Evolutionary conservation across 2,888 invertebrate genomes (phyloP).

Genomic region (Ischnura elegans): DNA sequence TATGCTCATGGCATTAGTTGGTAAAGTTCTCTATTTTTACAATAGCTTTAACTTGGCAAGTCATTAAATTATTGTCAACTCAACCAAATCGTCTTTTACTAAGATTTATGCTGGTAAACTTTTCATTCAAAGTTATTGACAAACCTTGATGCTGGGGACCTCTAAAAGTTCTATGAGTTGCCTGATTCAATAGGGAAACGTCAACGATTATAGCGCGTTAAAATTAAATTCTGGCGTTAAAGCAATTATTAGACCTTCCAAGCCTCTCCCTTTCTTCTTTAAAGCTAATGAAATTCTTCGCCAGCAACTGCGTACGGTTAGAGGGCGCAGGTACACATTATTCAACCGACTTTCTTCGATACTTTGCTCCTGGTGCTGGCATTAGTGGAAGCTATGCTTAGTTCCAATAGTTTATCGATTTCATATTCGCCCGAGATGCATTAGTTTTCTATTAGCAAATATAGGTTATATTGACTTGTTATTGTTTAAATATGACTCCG

Average conservation of each 20-base stretch:
- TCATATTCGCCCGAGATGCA: too few relatives aligned
- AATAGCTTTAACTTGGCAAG: too few relatives aligned
- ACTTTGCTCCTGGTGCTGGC: not conserved
- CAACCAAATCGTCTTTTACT: too few relatives aligned
- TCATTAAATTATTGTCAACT: too few relatives aligned
- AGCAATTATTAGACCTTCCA: not conserved
- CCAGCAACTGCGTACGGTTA: not conserved
- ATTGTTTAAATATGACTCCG: too few relatives aligned
- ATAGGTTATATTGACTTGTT: too few relatives aligned
- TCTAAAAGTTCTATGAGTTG: not conserved
- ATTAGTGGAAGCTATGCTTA: not conserved
- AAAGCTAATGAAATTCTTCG: not conserved
- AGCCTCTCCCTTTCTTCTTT: not conserved
- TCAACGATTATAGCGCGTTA: not conserved
- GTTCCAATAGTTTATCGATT: too few relatives aligned
- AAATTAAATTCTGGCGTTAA: conserved; percentile 4
- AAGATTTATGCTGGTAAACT: not conserved
- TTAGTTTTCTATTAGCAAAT: too few relatives aligned
- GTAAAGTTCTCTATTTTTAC: too few relatives aligned
- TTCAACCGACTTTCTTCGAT: not conserved
- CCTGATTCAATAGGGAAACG: not conserved
- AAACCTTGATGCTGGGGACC: not conserved
- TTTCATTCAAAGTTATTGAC: not conserved
- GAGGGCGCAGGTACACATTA: not conserved
- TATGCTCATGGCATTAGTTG: too few relatives aligned